Percentiles rank a stretch among this genome's conserved stretches.
phyloP scores from a whole-genome alignment of 2,797 vertebrate genomes.

The Danio jaintianensis region DNA sequence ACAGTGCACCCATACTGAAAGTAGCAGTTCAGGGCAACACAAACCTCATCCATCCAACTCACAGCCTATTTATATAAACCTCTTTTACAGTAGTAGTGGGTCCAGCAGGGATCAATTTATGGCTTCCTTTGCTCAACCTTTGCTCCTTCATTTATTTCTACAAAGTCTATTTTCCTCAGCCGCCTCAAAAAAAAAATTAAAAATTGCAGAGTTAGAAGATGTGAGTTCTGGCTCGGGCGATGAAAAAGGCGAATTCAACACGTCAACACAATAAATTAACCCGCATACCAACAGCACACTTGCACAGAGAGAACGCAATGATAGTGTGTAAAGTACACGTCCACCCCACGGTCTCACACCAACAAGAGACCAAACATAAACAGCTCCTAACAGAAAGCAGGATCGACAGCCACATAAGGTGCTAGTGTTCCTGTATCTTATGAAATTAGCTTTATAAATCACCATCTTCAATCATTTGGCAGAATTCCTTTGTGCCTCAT shows the following conservation, averaged over 20 bases:
- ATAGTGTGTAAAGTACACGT: constrained; percentile 12
- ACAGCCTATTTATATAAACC: constrained; percentile 54
- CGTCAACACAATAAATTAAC: not conserved
- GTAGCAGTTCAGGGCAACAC: not conserved
- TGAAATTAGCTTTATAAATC: constrained; percentile 8
- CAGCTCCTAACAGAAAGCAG: constrained; percentile 11
- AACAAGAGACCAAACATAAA: constrained; percentile 25
- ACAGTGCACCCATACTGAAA: not conserved
- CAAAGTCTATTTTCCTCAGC: constrained; percentile 12
- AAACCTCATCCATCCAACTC: constrained; percentile 7
- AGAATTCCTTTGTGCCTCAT: constrained; percentile 4
- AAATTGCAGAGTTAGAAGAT: constrained; percentile 48
- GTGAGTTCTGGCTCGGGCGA: constrained; percentile 28
- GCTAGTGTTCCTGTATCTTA: constrained; percentile 34
- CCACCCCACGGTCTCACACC: not conserved
- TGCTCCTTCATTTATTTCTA: constrained; percentile 33
- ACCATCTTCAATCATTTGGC: constrained; percentile 15
- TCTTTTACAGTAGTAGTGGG: constrained; percentile 33
- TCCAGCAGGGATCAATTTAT: constrained; percentile 64
- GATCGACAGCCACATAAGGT: constrained; percentile 19
- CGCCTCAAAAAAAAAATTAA: not conserved
- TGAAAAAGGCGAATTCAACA: constrained; percentile 19
- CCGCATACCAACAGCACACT: constrained; percentile 6
- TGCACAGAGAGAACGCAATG: not conserved
- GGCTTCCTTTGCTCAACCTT: constrained; percentile 58